Base-by-base conservation (phyloP, 2,797 vertebrate species). In the Cottoperca gobio region DNA sequence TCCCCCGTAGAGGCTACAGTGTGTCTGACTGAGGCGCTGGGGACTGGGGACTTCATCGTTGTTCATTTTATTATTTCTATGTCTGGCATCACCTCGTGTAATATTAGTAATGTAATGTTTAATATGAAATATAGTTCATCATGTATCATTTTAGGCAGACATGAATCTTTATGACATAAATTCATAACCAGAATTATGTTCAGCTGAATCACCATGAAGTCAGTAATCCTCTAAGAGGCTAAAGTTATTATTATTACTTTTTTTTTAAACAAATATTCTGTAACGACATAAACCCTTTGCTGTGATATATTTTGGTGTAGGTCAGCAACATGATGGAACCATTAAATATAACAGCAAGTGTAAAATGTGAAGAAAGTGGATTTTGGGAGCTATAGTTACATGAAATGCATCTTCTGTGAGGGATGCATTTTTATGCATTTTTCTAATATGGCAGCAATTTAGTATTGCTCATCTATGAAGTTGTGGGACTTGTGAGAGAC, bases 41-140 rank as follows among this genome's bases (percentile, higher is more conserved):
- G 37, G 10, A 19, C n/a, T n/a, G n/a, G 48, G 39, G 45, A 17
- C 10, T 42, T 46, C 42, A 45, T 8, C 39, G 17, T 58, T 28
- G 46, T 54, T 49, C 9, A 14, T 48, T 68, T 9, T 48, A 68
- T n/a, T 23, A 31, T 68, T 63, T 49, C 24, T 17, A 5, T 62
- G 40, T 24, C 19, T 49, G 67, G 19, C 33, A 26, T 46, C 46
- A 46, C 23, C 40, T 19, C 23, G 14, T 23, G 49, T n/a, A 31
- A 26, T 46, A 26, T 17, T 43, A 10, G 53, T 43, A 11, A 35
- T 46, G 49, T 8, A 8, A 4, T 21, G 2, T 23, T 31, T 45
- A 58, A 1, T n/a, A 33, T 14, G 23, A 48, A 49, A 24, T 43
- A 53, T 23, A 24, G 23, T 16, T 16, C 7, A 8, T 24, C 49